phyloP scores from a whole-genome alignment of 2,888 invertebrate genomes.

The Lumbricus terrestris region DNA sequence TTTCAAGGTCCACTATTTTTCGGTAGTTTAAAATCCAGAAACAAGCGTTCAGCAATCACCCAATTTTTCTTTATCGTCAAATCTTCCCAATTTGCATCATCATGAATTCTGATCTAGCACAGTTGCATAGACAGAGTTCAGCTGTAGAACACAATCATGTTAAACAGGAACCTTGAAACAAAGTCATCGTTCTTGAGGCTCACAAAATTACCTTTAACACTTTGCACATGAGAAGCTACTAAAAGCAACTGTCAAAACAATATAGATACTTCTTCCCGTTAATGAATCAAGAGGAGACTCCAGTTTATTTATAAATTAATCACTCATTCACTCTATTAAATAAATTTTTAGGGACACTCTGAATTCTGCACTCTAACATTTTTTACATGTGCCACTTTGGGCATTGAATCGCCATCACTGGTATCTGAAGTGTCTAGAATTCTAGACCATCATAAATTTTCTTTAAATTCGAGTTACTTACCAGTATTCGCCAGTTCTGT shows the following conservation, averaged over 20 bases:
- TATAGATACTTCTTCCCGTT: no score
- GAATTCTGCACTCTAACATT: no score
- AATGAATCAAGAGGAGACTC: background rate
- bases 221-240: no score
- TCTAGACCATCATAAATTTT: background rate
- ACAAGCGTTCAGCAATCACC: background rate
- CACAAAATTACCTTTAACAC: background rate
- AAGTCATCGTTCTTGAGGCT: background rate
- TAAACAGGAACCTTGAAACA: background rate
- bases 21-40: background rate
- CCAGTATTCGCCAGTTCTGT: constrained; percentile 29
- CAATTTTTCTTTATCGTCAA: background rate
- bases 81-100: background rate
- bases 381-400: no score
- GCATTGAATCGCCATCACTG: no score
- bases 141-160: background rate
- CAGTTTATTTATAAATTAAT: background rate
- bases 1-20: background rate
- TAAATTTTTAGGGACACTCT: background rate
- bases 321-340: background rate
- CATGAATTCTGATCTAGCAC: background rate
- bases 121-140: background rate
- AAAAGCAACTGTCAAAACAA: no score
- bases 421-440: no score
- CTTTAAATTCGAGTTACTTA: background rate